Evolutionary conservation across 2,797 vertebrate genomes (phyloP), one percentile per base, ranked within the genome.

Genomic region (Spondyliosoma cantharus): DNA sequence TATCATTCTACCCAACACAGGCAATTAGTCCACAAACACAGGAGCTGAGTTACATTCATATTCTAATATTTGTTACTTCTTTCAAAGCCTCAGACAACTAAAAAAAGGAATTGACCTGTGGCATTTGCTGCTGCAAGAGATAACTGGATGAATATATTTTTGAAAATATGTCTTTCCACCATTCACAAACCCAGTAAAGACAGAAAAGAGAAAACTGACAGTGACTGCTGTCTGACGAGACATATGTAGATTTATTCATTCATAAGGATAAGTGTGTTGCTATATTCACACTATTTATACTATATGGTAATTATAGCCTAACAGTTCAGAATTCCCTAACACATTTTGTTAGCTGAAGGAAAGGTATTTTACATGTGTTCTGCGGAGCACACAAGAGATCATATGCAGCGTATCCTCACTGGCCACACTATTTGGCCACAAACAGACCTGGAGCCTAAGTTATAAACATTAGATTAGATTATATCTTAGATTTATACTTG

Each of bases 321-420:
- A 15, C 68, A 65, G 71, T 63, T 81, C 52, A 53, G 4, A 76
- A 61, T 58, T 14, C 32, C 7, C 32, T 37, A 37, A 27, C 37
- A 49, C 49, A 27, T 37, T n/a, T 17, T 0, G 29, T 78, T n/a
- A 43, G 32, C 54, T 82, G 48, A 76, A 86, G 71, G 78, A 83
- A 80, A 87, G 54, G 69, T 86, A 76, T 71, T 81, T 52, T 74
- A 76, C 72, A 80, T 67, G 68, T 72, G 72, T 71, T 85, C 78
- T 77, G 65, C 74, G 72, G 72, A 73, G 60, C 81, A 78, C 74
- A 67, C 67, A 19, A 25, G 56, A 70, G 37, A 68, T 64, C 20
- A 24, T 32, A 50, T 58, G 52, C 49, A 45, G 53, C 24, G 7
- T 20, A 17, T 45, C 7, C 43, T 50, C 32, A 32, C 48, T 24